Base-by-base conservation (phyloP, 2,113 vertebrate genomes). In the Ptychochromis oligacanthus region DNA sequence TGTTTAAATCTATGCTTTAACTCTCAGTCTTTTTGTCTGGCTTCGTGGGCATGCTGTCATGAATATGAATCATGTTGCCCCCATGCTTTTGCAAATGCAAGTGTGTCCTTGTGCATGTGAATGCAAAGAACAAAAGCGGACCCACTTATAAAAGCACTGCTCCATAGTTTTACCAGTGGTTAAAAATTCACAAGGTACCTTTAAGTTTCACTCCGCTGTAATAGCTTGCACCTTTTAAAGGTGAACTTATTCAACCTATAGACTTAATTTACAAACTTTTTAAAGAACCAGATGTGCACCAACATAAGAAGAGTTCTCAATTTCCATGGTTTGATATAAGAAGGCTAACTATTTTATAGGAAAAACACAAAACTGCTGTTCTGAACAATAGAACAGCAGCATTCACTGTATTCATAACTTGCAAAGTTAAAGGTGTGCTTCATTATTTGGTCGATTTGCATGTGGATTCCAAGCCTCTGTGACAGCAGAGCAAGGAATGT, bases 381-480 rank as follows among this genome's bases (percentile, higher is more conserved):
- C 28, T 54, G 55, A 64, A 62, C 15, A 76, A 70, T 20, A 17
- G 62, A 81, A 78, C n/a, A 85, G 84, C 86, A 75, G 59, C 54
- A 60, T 79, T 72, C 61, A 59, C 60, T 85, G 75, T 65, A 79
- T 65, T 36, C 17, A 38, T 58, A 81, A 80, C 40, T 62, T 46
- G 60, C 55, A 22, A 59, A 56, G 28, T 77, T 54, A 79, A 86
- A 86, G 43, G 59, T 87, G 88, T 84, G 85, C 87, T 86, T 83
- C 28, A 46, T 58, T 55, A 72, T 87, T 85, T 83, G 85, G 67
- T 85, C 59, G 38, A 43, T 83, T n/a, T 80, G 83, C 72, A 75
- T 84, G 81, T 90, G 79, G 64, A 82, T 85, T 79, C 79, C 77
- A 84, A 82, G 88, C 80, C 64, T 70, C 52, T 62, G 77, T 56